These are phyloP conservation scores for Chromobotia macracanthus DNA, from an alignment of 2,797 vertebrate genomes.

Conservation along the genomic window DNA sequence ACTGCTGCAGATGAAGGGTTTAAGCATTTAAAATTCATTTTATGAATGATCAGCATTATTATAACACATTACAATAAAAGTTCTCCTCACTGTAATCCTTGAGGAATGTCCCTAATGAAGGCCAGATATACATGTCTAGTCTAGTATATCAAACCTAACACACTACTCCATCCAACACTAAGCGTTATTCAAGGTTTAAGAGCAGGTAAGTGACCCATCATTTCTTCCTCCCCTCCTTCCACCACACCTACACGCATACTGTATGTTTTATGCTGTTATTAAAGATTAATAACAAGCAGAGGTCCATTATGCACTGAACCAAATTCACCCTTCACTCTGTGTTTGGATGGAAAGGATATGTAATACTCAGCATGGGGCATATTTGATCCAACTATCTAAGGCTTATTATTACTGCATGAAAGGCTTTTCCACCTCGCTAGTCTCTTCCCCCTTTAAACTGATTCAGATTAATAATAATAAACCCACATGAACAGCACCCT, in stretches of 20 bases:
- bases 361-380: slow-evolving; percentile 2
- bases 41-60: slow-evolving; percentile 44
- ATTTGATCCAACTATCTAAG: slow-evolving; percentile 17
- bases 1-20: neutral
- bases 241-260: neutral
- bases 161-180: slow-evolving; percentile 43
- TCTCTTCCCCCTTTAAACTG: neutral
- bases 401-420: slow-evolving; percentile 2
- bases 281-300: neutral
- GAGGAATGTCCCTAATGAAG: slow-evolving; percentile 64
- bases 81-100: slow-evolving; percentile 68
- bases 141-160: slow-evolving; percentile 34
- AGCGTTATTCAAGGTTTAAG: slow-evolving; percentile 28
- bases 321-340: neutral
- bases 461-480: slow-evolving; percentile 1
- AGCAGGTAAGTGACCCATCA: slow-evolving; percentile 30
- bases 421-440: neutral
- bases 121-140: slow-evolving; percentile 52
- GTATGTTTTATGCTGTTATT: neutral
- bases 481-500: neutral
- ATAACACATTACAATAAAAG: slow-evolving; percentile 52
- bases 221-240: neutral
- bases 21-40: slow-evolving; percentile 58
- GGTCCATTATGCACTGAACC: slow-evolving; percentile 11
- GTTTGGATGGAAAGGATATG: slow-evolving; percentile 1